These are phyloP conservation scores for Tachina fera DNA, from an alignment of 2,888 invertebrate genomes.

Conservation along the genomic window DNA sequence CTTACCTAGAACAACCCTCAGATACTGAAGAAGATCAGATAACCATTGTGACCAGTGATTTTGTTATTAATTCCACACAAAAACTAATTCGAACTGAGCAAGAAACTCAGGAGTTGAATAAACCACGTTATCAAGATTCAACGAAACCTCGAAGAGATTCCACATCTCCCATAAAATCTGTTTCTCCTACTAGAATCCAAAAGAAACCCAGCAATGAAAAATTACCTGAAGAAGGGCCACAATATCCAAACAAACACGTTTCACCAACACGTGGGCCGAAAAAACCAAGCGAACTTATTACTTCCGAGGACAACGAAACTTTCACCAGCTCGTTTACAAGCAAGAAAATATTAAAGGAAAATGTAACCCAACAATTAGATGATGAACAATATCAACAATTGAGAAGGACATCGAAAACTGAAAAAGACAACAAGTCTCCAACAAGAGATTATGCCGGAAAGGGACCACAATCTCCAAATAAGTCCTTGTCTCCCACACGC, in stretches of 20 bases:
- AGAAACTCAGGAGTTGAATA: not conserved
- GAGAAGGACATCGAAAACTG: not conserved
- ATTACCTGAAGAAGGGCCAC: not conserved
- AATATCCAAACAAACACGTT: slow-evolving; percentile 15
- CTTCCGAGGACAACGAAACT: slow-evolving; percentile 8
- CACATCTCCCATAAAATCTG: not conserved
- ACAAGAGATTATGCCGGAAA: not conserved
- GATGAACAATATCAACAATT: slow-evolving; percentile 9
- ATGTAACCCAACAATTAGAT: not conserved
- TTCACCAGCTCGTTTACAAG: slow-evolving; percentile 1
- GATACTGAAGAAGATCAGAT: slow-evolving; percentile 36
- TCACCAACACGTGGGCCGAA: slow-evolving; percentile 2
- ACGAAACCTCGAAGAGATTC: not conserved
- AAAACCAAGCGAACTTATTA: not conserved
- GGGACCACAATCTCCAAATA: slow-evolving; percentile 28
- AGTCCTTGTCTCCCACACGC: slow-evolving; percentile 9
- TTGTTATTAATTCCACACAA: slow-evolving; percentile 11
- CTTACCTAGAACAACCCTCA: not conserved
- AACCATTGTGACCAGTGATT: slow-evolving; percentile 21
- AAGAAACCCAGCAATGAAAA: not conserved
- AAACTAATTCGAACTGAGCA: not conserved
- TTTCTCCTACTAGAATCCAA: not conserved
- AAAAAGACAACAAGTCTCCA: slow-evolving; percentile 14
- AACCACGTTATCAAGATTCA: not conserved
- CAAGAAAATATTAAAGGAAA: slow-evolving; percentile 9